Conservation (phyloP, 2,113 vertebrate species). For the Heterocephalus glaber region DNA sequence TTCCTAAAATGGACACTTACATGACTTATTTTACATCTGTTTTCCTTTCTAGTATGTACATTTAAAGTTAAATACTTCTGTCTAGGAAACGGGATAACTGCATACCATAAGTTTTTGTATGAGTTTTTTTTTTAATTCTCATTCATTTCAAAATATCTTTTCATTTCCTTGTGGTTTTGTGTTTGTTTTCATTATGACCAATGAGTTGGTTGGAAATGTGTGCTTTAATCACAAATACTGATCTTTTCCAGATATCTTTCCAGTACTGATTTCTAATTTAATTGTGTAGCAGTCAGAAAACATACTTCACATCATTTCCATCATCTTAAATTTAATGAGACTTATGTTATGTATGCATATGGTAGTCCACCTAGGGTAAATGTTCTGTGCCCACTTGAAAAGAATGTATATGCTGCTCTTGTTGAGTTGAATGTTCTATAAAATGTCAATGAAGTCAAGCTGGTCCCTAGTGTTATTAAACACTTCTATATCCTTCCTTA, state of each 20-base stretch:
- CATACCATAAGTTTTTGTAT: background rate
- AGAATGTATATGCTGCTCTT: background rate
- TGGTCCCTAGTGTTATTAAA: background rate
- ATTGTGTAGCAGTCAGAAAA: background rate
- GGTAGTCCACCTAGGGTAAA: background rate
- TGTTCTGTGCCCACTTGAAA: background rate
- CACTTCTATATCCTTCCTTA: background rate
- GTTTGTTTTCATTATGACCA: background rate
- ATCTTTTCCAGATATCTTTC: background rate
- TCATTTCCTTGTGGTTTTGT: background rate
- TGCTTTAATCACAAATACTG: background rate
- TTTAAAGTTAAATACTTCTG: background rate
- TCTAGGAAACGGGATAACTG: background rate
- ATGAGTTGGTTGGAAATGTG: background rate
- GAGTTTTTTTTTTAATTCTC: background rate
- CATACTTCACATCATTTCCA: background rate
- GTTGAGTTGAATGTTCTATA: background rate
- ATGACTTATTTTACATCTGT: background rate
- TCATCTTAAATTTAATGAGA: background rate
- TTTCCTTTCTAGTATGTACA: background rate
- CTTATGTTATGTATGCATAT: background rate
- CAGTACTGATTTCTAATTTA: background rate
- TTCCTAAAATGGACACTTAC: background rate
- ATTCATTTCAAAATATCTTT: background rate
- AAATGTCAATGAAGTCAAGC: background rate